phyloP scores from a whole-genome alignment of 2,113 vertebrate genomes.

The Phalacrocorax brasilianus region DNA sequence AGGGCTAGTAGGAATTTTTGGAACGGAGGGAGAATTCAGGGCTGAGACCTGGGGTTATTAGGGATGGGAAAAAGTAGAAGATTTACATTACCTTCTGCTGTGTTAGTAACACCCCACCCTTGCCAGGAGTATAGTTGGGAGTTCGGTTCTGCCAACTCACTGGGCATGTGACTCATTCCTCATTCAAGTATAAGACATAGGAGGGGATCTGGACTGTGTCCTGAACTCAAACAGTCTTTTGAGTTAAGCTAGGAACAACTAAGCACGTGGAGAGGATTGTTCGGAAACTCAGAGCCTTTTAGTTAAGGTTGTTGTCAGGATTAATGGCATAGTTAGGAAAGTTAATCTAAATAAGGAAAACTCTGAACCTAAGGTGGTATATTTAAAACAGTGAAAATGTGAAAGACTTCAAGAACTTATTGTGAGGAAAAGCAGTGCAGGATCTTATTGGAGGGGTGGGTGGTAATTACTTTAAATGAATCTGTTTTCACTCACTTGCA shows the following conservation, averaged over 20 bases:
- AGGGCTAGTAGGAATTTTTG: background rate
- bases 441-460: background rate
- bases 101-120: background rate
- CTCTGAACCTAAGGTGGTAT: background rate
- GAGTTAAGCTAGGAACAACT: background rate
- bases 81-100: background rate
- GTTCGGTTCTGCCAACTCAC: background rate
- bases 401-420: background rate
- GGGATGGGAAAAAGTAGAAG: background rate
- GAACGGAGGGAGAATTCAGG: background rate
- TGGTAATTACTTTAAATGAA: background rate
- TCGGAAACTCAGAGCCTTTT: background rate
- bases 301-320: background rate
- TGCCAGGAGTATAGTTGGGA: background rate
- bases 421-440: background rate
- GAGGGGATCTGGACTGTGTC: background rate
- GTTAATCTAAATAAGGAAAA: background rate
- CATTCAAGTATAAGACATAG: background rate
- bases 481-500: background rate
- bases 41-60: fast-evolving
- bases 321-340: background rate
- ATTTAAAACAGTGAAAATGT: background rate
- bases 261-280: background rate
- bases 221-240: background rate
- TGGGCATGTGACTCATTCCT: background rate